Percentiles rank a stretch among this genome's conserved stretches.
These are phyloP conservation scores for Melinaea menophilus DNA, from an alignment of 2,888 invertebrate genomes.

Conservation along the genomic window DNA sequence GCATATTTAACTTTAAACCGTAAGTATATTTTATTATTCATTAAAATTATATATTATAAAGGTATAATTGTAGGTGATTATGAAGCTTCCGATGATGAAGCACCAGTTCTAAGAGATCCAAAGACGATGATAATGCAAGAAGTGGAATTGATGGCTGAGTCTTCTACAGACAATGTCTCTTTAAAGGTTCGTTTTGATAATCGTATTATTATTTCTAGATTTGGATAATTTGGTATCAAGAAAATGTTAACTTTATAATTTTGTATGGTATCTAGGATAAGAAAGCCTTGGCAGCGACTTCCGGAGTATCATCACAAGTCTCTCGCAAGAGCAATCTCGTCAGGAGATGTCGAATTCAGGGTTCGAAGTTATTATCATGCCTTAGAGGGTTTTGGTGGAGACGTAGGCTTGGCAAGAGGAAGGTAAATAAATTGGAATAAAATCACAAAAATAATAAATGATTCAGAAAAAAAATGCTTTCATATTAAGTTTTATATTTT, in stretches of 20 bases:
- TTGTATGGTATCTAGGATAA: constrained; percentile 29
- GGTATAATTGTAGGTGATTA: constrained; percentile 53
- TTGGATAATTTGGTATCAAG: neutral
- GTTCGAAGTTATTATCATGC: constrained; percentile 57
- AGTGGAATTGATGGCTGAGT: constrained; percentile 52
- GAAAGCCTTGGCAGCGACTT: constrained; percentile 42
- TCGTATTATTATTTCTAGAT: no score
- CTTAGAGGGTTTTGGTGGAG: constrained; percentile 70
- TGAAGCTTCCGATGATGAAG: constrained; percentile 63
- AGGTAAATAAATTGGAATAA: constrained; percentile 38
- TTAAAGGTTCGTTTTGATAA: constrained; percentile 7
- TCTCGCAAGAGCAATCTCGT: constrained; percentile 55
- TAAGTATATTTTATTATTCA: constrained; percentile 39
- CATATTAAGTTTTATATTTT: constrained; percentile 12
- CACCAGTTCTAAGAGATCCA: constrained; percentile 55
- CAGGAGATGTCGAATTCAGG: constrained; percentile 58
- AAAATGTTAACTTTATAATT: neutral
- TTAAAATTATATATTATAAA: constrained; percentile 1
- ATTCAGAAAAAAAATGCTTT: neutral
- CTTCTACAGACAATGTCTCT: constrained; percentile 34
- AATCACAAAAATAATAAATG: no score
- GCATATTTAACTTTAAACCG: constrained; percentile 56
- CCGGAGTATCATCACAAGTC: constrained; percentile 44
- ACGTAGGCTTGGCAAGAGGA: constrained; percentile 54
- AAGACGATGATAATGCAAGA: constrained; percentile 60